phyloP scores from a whole-genome alignment of 2,888 invertebrate species.

The Hydrotaea diabolus region DNA sequence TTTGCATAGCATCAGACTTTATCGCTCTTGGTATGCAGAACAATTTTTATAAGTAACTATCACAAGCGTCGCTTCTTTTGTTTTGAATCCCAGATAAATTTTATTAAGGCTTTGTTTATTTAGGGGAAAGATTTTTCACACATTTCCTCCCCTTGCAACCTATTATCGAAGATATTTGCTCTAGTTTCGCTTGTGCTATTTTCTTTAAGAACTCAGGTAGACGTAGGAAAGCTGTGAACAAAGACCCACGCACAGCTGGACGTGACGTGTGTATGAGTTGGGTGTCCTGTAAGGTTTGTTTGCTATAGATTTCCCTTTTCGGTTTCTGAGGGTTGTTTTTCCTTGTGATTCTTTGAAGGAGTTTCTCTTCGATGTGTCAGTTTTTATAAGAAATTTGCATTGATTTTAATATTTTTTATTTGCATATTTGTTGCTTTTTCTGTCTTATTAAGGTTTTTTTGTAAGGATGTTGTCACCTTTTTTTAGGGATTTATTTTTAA shows the following conservation, averaged over 20 bases:
- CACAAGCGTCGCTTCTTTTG: slow-evolving; percentile 38
- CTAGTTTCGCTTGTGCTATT: slow-evolving; percentile 50
- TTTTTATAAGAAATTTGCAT: slow-evolving; percentile 45
- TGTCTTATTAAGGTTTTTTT: slow-evolving; percentile 49
- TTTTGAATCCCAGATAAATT: slow-evolving; percentile 53
- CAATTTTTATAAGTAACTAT: slow-evolving; percentile 3
- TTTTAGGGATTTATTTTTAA: slow-evolving; percentile 46
- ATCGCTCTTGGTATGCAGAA: slow-evolving; percentile 4
- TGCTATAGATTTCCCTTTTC: background rate
- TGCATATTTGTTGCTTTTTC: slow-evolving; percentile 54
- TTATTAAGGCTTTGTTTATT: slow-evolving; percentile 54
- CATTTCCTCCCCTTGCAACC: slow-evolving; percentile 59
- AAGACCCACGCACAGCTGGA: slow-evolving; percentile 69
- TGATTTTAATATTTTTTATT: slow-evolving; percentile 43
- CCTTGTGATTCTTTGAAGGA: background rate
- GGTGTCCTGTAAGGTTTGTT: slow-evolving; percentile 21
- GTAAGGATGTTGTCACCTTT: slow-evolving; percentile 57
- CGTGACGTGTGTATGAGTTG: slow-evolving; percentile 18
- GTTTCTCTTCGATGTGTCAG: background rate
- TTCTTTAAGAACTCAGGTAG: slow-evolving; percentile 55
- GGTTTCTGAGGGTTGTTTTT: slow-evolving; percentile 37
- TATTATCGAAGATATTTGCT: slow-evolving; percentile 59
- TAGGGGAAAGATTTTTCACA: slow-evolving; percentile 69
- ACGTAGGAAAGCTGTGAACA: slow-evolving; percentile 39
- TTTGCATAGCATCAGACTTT: slow-evolving; percentile 22